Evolutionary conservation across 2,113 vertebrate genomes (phyloP), one percentile per base, ranked within the genome.

Genomic region (Elephas maximus): DNA sequence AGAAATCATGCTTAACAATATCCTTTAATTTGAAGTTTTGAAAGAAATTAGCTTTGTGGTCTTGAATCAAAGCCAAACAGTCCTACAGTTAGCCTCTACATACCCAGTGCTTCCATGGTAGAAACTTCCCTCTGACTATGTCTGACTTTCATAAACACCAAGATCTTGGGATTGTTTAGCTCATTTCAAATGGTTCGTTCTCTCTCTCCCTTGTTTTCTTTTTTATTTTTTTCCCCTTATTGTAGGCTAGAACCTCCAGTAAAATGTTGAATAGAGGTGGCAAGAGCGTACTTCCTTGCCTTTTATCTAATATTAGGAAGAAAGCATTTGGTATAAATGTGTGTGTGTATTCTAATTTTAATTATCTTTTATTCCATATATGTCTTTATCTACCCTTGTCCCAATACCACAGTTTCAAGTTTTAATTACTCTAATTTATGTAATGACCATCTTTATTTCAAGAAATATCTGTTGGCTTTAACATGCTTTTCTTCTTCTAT

Each of bases 1-100:
- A 44, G 15, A 24, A 69, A 65, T 41, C 63, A 53, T 80, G 74
- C 8, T 69, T 86, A 65, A 94, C 23, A 89, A 71, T 18, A 84
- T 26, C 62, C 9, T 93, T 37, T 30, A 67, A 69, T 57, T 57
- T 57, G 84, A 95, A 67, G 10, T 65, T 81, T 86, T 82, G 30
- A 82, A 92, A 86, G 44, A 81, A 76, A 65, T 71, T 74, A 77
- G 15, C 62, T 65, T 53, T 81, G 60, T 92, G 62, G 45, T 90
- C 60, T 92, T 96, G 85, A 82, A 67, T 96, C 33, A 71, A 83
- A 92, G 63, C 14, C 17, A 48, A 73, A 92, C 2, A 76, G n/a
- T 80, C 17, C 63, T 91, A 44, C 62, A 77, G 53, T 84, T 57
- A 37, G 12, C 37, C 63, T 69, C 44, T 21, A 85, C 80, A 9